Evolutionary conservation across 2,888 invertebrate species (phyloP).

Genomic region (Argyresthia albistria): DNA sequence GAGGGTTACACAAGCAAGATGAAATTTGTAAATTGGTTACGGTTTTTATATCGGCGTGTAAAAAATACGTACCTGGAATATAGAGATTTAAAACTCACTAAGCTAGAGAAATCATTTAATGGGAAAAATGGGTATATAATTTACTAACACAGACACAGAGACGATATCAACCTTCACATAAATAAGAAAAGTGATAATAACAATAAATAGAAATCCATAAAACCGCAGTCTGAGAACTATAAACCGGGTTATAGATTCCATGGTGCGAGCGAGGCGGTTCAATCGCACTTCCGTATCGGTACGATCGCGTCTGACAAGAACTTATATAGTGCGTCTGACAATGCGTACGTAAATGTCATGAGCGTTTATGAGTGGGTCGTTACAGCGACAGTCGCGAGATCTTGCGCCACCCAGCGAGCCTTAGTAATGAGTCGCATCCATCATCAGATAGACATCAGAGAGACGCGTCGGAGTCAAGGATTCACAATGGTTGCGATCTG

Average conservation of each 20-base stretch:
- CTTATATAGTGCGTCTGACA: conserved; percentile 55
- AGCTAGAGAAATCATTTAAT: too few relatives aligned
- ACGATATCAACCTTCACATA: conserved; percentile 34
- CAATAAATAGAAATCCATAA: conserved; percentile 46
- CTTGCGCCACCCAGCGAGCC: conserved; percentile 49
- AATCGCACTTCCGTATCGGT: conserved; percentile 43
- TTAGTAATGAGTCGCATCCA: conserved; percentile 53
- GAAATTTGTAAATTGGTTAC: too few relatives aligned
- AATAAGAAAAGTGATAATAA: conserved; percentile 36
- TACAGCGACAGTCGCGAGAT: conserved; percentile 27
- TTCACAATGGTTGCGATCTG: background rate
- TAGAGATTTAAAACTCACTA: too few relatives aligned
- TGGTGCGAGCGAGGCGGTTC: conserved; percentile 19
- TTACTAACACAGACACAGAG: conserved; percentile 35
- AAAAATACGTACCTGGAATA: too few relatives aligned
- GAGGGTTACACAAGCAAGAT: too few relatives aligned
- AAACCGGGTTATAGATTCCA: conserved; percentile 33
- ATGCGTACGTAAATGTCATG: conserved; percentile 43
- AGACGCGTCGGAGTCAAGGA: background rate
- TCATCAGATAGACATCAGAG: conserved; percentile 47
- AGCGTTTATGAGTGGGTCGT: conserved; percentile 48
- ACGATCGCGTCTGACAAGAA: conserved; percentile 37
- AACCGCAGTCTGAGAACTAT: conserved; percentile 26
- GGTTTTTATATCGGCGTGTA: too few relatives aligned
- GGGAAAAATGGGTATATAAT: conserved; percentile 13